Percentiles rank a stretch among this genome's conserved stretches.
Evolutionary conservation across 2,113 vertebrate species (phyloP).

Genomic region (Catagonus wagneri): DNA sequence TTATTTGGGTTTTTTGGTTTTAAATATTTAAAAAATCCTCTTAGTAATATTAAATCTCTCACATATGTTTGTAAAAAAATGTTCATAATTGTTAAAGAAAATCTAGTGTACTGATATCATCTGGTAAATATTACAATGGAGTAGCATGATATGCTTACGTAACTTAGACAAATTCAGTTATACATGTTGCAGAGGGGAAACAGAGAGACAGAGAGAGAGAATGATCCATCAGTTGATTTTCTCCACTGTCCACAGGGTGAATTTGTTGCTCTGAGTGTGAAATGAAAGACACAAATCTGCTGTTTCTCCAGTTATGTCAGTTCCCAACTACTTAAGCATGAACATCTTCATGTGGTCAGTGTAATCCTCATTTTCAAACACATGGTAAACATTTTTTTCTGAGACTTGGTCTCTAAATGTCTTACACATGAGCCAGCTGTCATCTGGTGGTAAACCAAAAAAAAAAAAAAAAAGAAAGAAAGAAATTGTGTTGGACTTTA

Average conservation of each 20-base stretch:
- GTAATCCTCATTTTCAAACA: slow-evolving; percentile 13
- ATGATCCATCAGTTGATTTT: neutral
- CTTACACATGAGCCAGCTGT: neutral
- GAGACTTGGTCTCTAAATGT: neutral
- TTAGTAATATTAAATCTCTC: slow-evolving; percentile 4
- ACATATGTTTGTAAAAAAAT: slow-evolving; percentile 50
- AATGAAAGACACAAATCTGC: neutral
- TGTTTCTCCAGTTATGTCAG: neutral
- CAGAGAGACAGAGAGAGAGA: neutral
- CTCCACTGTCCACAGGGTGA: neutral
- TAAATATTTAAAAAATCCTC: slow-evolving; percentile 12
- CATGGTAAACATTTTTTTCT: neutral
- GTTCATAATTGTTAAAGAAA: neutral
- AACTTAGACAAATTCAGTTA: neutral
- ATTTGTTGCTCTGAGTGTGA: neutral
- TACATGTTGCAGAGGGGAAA: neutral
- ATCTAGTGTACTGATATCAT: neutral
- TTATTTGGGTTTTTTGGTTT: slow-evolving; percentile 18
- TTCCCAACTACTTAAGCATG: neutral
- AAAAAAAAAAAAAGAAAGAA: neutral
- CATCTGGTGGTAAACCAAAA: neutral
- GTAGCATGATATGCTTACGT: neutral
- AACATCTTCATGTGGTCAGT: neutral
- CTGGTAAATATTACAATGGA: neutral
- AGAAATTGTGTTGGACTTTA: neutral